A percentile compares a stretch with the other conserved stretches of the same genome.
These are phyloP conservation scores for Nixonia krombeini DNA, from an alignment of 1,140 invertebrate genomes.

Conservation along the genomic window DNA sequence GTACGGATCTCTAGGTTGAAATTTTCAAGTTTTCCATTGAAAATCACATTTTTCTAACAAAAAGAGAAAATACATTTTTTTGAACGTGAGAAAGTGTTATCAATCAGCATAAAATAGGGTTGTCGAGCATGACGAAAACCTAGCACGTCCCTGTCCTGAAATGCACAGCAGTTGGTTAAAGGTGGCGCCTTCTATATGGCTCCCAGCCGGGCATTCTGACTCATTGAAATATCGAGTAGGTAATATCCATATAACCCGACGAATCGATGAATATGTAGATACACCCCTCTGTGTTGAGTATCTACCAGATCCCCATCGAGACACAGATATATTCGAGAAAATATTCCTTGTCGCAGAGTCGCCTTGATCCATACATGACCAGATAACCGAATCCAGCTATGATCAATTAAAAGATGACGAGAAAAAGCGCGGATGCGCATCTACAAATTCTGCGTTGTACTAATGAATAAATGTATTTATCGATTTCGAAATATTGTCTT, in stretches of 20 bases:
- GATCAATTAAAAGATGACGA: no score
- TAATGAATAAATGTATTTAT: not conserved
- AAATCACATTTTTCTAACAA: no score
- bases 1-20: no score
- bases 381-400: no score
- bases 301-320: slow-evolving; percentile 30
- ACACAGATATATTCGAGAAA: slow-evolving; percentile 19
- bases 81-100: no score
- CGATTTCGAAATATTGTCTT: not conserved
- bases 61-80: no score
- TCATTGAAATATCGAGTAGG: slow-evolving; percentile 40
- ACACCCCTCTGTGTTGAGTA: slow-evolving; percentile 9
- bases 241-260: slow-evolving; percentile 39
- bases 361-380: no score
- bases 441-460: no score
- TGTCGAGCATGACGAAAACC: no score
- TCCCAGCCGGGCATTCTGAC: slow-evolving; percentile 27
- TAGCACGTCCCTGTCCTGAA: slow-evolving; percentile 7
- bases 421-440: no score
- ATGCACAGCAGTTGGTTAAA: slow-evolving; percentile 20
- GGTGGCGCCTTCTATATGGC: slow-evolving; percentile 22
- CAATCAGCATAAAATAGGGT: no score
- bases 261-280: slow-evolving; percentile 47
- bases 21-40: no score
- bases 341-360: slow-evolving; percentile 9